Base-by-base conservation (phyloP, 2,113 vertebrate species). In the Dromas ardeola region DNA sequence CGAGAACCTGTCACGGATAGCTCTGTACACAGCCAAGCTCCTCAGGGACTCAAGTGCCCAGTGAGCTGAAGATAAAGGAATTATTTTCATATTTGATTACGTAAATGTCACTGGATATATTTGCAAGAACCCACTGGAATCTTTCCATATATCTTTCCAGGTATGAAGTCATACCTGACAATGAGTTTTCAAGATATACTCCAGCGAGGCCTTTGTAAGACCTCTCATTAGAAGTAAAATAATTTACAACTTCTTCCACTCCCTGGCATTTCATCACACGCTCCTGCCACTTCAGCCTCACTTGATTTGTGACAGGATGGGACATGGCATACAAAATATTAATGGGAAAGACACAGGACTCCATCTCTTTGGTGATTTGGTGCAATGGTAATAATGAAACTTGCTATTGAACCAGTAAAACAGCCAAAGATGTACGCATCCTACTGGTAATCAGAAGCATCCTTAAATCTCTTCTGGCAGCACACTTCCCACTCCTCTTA, bases 51-150 rank as follows among this genome's bases (percentile, higher is more conserved):
- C 59, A 40, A 72, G 56, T 29, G 38, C 50, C 66, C 66, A 79
- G 15, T 52, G 77, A 95, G 52, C 73, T 77, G 86, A 34, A 79
- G 72, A 89, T 61, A 95, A 93, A 91, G 27, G 52, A 84, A 93
- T 95, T 85, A 91, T 95, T 97, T 95, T 96, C 81, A 53, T 85
- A 91, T 87, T 96, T 95, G 84, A 93, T 79, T 91, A 85, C 1
- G 0, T 62, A 97, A 95, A 92, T 89, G 88, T 92, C 94, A 96
- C 73, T 58, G 66, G 61, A 73, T 88, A 45, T 42, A 92, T 85
- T 40, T 80, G 58, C 52, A 95, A 83, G 66, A 92, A 72, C 62
- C 29, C 26, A 30, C 66, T 92, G 69, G 43, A 71, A 91, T 52
- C 72, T 47, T 70, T 63, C 78, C 27, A 66, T 43, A n/a, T n/a